Evolutionary conservation across 1,140 invertebrate species (phyloP), one percentile per base, ranked within the genome.

Genomic region (Physella acuta): DNA sequence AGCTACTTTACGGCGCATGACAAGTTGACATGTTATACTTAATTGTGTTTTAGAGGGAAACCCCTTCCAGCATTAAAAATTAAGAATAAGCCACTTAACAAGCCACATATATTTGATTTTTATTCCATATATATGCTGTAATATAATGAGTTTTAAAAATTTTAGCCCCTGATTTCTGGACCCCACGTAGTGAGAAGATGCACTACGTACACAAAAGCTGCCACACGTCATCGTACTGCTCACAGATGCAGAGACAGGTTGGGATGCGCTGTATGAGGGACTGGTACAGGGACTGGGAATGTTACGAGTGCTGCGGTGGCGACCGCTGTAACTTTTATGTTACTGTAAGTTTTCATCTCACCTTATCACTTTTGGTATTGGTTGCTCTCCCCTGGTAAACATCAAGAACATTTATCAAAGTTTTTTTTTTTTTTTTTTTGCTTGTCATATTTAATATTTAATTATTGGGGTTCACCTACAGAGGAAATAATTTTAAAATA

Each of bases 261-360:
- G 77, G 76, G 14, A 52, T 77, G 26, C 62, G 89, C 71, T 99
- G 96, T 82, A 94, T 94, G 26, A 90, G 96, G 79, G 94, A 99
- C 79, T 98, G 94, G 94, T 99, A 97, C 79, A 90, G 95, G 80
- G 96, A 99, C 86, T 99, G 96, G 97, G 90, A 91, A 71, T 99
- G 96, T 87, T 92, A 92, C 0, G 95, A 98, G 84, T 99, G 96
- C 85, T 99, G 96, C 84, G 91, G 92, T 79, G 97, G 96, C 53
- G 96, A 99, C 85, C 88, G 94, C 69, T 99, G 96, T 84, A 99
- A 98, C 84, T 98, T 95, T 84, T 99, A 92, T 84, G 90, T 97
- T 31, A 94, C 97, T 79, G 95, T 98, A 88, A 93, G 93, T 74
- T 4, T 44, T 11, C 20, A 44, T 44, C 39, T 44, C 20, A 44